Base-by-base conservation (phyloP, 1,140 invertebrate species). In the Choristoneura fumiferana region DNA sequence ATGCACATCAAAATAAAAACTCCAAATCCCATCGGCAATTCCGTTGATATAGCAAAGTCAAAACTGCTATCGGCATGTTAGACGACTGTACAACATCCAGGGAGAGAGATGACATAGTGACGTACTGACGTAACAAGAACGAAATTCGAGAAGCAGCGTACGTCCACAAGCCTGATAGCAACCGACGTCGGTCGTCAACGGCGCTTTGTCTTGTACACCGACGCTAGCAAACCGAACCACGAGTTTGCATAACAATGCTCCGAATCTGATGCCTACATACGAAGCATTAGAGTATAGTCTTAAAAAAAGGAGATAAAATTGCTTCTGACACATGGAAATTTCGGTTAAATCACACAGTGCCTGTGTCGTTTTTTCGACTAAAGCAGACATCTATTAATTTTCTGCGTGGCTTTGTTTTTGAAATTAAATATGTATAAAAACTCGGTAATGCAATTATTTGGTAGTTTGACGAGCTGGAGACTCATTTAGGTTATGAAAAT, bases 171-270 rank as follows among this genome's bases (percentile, higher is more conserved):
- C 58, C 67, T 71, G 80, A 81, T 80, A 78, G 72, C 69, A 76
- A 71, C 71, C 76, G 43, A 80, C 68, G 73, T 76, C 73, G 76
- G 74, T 78, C 74, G 75, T 84, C 78, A 84, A 73, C 75, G 74
- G 74, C 71, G 78, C 84, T 85, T 85, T 85, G 84, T 87, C 82
- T 87, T 79, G 75, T 69, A 75, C 67, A 76, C 78, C 69, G 70
- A 71, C 75, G 73, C 69, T 75, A 62, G 72, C 75, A 77, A 78
- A 76, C 82, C 80, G 65, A 81, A 80, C 81, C 73, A 73, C 68
- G 54, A 80, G 86, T 87, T 86, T 86, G 75, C 84, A 87, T 87
- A 75, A 86, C 83, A 87, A 86, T 87, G 70, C 71, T 63, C 61
- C 66, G 71, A 78, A 81, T 76, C 81, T 80, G 75, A 76, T 79